Base-by-base conservation (phyloP, 1,140 invertebrate genomes). In the Geopemphigus sp. region DNA sequence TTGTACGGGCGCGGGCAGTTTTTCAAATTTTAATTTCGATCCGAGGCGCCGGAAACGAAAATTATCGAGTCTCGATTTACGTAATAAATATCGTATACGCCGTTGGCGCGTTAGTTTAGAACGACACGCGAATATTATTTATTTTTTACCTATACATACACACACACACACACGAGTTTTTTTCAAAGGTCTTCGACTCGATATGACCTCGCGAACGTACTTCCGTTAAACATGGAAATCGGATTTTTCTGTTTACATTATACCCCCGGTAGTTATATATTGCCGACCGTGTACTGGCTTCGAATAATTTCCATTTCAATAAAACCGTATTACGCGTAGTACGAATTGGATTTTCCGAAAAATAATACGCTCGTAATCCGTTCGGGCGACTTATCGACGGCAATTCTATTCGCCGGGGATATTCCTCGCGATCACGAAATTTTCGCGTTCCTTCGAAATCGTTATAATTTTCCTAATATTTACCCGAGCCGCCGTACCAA, bases 61-160 rank as follows among this genome's bases (percentile, higher is more conserved):
- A 72, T 19, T 54, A 72, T 24, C 24, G 54, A 72, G 6, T 72
- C 12, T 54, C 19, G 26, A 29, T 53, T 54, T 29, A 15, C 68
- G 54, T 54, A 54, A 53, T 72, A 72, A 68, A 68, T 68, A 68
- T n/a, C 56, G 11, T 47, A 24, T 8, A 50, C 59, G 26, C 32
- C 19, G 22, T 66, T 5, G 3, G 64, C 39, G 47, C 32, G n/a
- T 66, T 22, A 66, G 32, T 66, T 66, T 56, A 45, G 14, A 66
- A 66, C 32, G 12, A 45, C 64, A 66, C 32, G 64, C 64, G 22
- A 66, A n/a, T 66, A 45, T 47, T 66, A 22, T 61, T 45, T 12
- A 19, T 64, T 64, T 63, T 29, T 39, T 64, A 4, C 8, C 8
- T 39, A 39, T 39, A 39, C 8, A 39, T 39, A n/a, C n/a, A n/a